Percentiles rank a stretch among this genome's conserved stretches.
Conservation (phyloP, 1,140 invertebrate genomes). For the Drosophila varians region DNA sequence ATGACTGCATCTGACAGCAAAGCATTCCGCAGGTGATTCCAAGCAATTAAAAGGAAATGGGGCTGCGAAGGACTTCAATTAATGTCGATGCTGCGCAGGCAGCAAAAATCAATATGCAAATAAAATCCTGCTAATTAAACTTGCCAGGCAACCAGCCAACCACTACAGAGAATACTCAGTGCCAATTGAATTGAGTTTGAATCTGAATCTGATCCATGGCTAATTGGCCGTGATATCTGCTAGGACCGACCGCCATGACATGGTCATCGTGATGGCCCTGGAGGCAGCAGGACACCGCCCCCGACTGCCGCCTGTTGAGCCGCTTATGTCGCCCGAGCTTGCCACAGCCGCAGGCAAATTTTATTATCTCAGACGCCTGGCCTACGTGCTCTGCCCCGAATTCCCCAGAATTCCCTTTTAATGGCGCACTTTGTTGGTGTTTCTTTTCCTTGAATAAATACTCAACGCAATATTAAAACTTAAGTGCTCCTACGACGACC, state of each 20-base stretch:
- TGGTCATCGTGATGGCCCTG: constrained; percentile 1
- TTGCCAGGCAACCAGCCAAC: neutral
- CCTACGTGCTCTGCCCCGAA: neutral
- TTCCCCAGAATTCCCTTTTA: constrained; percentile 26
- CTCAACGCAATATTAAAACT: constrained; percentile 55
- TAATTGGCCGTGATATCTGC: constrained; percentile 30
- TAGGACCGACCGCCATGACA: constrained; percentile 1
- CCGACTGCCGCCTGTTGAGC: constrained; percentile 46
- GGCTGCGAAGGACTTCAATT: constrained; percentile 4
- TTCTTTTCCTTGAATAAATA: constrained; percentile 61
- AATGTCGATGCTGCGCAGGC: constrained; percentile 1
- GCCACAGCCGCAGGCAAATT: constrained; percentile 59
- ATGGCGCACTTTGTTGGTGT: constrained; percentile 58
- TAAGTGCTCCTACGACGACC: constrained; percentile 53
- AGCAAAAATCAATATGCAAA: constrained; percentile 26
- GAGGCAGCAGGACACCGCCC: neutral
- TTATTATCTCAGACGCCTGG: constrained; percentile 48
- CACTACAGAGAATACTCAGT: neutral
- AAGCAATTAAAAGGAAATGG: constrained; percentile 19
- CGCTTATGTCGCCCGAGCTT: constrained; percentile 50
- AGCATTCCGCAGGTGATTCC: constrained; percentile 6
- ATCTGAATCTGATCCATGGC: neutral
- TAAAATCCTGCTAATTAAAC: constrained; percentile 15
- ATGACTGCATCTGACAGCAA: constrained; percentile 22
- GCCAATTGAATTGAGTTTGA: constrained; percentile 11